phyloP scores from a whole-genome alignment of 2,113 vertebrate genomes.

The Datnioides undecimradiatus region DNA sequence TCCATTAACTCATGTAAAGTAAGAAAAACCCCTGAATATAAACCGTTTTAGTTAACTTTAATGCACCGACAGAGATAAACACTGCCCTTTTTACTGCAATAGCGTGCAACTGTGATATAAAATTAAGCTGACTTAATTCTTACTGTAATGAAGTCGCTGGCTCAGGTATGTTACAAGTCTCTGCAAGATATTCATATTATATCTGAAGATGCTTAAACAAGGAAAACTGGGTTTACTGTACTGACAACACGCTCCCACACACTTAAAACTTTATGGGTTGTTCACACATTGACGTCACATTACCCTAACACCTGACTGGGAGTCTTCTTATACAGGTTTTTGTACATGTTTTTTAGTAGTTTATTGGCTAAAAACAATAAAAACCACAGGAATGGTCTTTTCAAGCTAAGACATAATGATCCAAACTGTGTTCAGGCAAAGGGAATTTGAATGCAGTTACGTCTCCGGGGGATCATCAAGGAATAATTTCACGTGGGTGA shows the following conservation, averaged over 20 bases:
- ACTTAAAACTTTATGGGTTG: not conserved
- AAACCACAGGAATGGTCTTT: not conserved
- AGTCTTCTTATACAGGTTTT: not conserved
- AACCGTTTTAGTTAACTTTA: not conserved
- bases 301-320: not conserved
- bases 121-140: not conserved
- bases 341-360: not conserved
- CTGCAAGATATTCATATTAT: not conserved
- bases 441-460: not conserved
- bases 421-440: not conserved
- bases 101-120: not conserved
- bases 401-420: not conserved
- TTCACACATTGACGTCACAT: slow-evolving; percentile 3
- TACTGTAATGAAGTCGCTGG: not conserved
- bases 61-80: not conserved
- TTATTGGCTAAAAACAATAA: not conserved
- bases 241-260: not conserved
- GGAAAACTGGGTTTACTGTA: not conserved
- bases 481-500: slow-evolving; percentile 44
- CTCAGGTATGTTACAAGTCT: not conserved
- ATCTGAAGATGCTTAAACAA: not conserved
- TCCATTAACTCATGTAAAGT: not conserved
- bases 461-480: slow-evolving; percentile 22
- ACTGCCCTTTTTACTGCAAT: not conserved
- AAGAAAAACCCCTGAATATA: not conserved